Evolutionary conservation across 2,888 invertebrate genomes (phyloP).

Genomic region (Actias luna): DNA sequence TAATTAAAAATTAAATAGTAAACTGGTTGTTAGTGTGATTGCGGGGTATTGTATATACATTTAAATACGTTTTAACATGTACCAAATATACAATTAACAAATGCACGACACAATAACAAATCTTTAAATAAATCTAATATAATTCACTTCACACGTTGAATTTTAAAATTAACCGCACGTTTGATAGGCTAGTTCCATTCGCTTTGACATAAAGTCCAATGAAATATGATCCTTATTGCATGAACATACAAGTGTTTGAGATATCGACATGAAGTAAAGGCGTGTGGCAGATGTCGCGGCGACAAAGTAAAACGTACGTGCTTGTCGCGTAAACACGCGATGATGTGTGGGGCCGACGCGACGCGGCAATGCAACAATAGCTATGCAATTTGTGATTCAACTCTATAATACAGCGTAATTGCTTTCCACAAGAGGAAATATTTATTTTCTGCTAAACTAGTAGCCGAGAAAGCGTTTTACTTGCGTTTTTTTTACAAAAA

Average conservation of each 20-base stretch:
- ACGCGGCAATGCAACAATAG: constrained; percentile 61
- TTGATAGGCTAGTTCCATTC: constrained; percentile 45
- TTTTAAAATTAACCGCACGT: constrained; percentile 62
- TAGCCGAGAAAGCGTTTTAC: constrained; percentile 23
- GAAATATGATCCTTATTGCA: constrained; percentile 37
- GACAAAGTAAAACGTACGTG: constrained; percentile 80
- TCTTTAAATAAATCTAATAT: constrained; percentile 58
- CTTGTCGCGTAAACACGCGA: constrained; percentile 71
- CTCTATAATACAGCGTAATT: constrained; percentile 67
- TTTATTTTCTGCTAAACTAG: constrained; percentile 49
- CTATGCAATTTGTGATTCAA: constrained; percentile 76
- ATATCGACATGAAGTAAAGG: constrained; percentile 13
- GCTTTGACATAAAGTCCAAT: constrained; percentile 21
- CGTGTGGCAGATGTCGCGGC: constrained; percentile 65
- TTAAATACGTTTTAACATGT: not conserved
- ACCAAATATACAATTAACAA: constrained; percentile 5
- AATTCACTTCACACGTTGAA: constrained; percentile 59
- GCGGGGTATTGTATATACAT: not conserved
- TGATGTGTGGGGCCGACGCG: constrained; percentile 70
- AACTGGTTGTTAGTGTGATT: not conserved
- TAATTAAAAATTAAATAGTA: no score
- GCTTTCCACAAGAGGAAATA: constrained; percentile 44
- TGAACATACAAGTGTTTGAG: constrained; percentile 31
- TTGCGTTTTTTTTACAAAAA: not conserved
- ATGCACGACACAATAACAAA: constrained; percentile 17